Evolutionary conservation across 2,888 invertebrate genomes (phyloP), one percentile per base, ranked within the genome.

Genomic region (Cyrtodaria siliqua): DNA sequence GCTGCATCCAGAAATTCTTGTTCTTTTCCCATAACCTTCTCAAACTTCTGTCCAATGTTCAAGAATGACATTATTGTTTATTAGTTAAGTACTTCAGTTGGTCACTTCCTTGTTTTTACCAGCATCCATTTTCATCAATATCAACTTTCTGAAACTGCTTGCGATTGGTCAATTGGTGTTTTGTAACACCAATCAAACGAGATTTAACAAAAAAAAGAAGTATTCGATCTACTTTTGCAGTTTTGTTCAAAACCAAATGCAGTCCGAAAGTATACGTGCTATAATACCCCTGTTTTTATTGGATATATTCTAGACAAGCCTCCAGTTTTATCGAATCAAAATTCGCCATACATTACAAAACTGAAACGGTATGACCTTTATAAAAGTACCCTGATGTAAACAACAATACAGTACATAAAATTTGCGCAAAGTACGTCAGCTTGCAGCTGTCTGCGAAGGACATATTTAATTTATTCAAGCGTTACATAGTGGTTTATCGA

Each of bases 1-100:
- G 98, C 97, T 89, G 98, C 98, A 93, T 98, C 98, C 93, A 98
- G 95, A 94, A 98, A 95, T 94, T 98, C 98, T 94, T 98, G 97
- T 94, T 98, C 98, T 94, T 97, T 97, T 93, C 98, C 98, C 98
- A 98, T 98, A 8, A 76, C 75, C 23, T 71, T 72, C 38, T 80
- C 78, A 23, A 84, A 26, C 57, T 79, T 80, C 53, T 71, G 79
- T 38, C 79, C 77, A 23, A 78, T 63, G 47, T 64, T 71, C 24
- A 72, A 56, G 40, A 83, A 79, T 23, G 80, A 73, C 80, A 78
- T 83, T 1, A 16, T 53, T 33, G n/a, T 44, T 44, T 33, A 20
- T 44, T 44, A 6, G 44, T 44, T 9, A 9, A 4, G 16, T 44
- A 4, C 53, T 9, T 52, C 16, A 52, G 12, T 16, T 16, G 20